These are phyloP conservation scores for Epistrophe eligans DNA, from an alignment of 2,888 invertebrate species.

Conservation along the genomic window DNA sequence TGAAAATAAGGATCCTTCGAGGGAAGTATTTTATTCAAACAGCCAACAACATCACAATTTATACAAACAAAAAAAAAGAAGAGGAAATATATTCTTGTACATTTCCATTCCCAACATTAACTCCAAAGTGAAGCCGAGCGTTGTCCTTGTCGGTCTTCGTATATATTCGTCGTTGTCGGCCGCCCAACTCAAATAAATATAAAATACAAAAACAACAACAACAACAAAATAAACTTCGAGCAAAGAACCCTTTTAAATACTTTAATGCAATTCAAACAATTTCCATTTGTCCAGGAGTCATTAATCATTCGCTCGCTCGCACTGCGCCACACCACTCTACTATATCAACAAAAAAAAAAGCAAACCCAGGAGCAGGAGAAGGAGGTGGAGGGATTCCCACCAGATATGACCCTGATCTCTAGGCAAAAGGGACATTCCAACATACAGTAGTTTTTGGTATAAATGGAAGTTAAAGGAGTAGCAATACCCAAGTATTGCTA, in stretches of 20 bases:
- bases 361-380: conserved; percentile 68
- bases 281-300: conserved; percentile 83
- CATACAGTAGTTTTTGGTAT: conserved; percentile 23
- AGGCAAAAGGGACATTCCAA: conserved; percentile 54
- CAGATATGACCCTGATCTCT: conserved; percentile 67
- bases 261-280: conserved; percentile 83
- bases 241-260: conserved; percentile 78
- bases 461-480: conserved; percentile 51
- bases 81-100: conserved; percentile 63
- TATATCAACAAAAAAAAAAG: background rate
- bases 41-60: conserved; percentile 20
- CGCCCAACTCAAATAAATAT: conserved; percentile 35
- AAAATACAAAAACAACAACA: conserved; percentile 6
- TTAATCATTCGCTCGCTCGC: conserved; percentile 81
- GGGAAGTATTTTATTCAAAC: conserved; percentile 20
- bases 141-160: conserved; percentile 27
- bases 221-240: conserved; percentile 48
- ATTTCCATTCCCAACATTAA: conserved; percentile 67
- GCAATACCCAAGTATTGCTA: conserved; percentile 14
- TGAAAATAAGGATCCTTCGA: conserved; percentile 42
- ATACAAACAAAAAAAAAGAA: background rate
- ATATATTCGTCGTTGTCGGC: background rate
- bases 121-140: conserved; percentile 67
- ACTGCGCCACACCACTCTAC: conserved; percentile 52
- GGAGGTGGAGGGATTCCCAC: conserved; percentile 76